Base-by-base conservation (phyloP, 2,888 invertebrate genomes). In the Lasioglossum morio region DNA sequence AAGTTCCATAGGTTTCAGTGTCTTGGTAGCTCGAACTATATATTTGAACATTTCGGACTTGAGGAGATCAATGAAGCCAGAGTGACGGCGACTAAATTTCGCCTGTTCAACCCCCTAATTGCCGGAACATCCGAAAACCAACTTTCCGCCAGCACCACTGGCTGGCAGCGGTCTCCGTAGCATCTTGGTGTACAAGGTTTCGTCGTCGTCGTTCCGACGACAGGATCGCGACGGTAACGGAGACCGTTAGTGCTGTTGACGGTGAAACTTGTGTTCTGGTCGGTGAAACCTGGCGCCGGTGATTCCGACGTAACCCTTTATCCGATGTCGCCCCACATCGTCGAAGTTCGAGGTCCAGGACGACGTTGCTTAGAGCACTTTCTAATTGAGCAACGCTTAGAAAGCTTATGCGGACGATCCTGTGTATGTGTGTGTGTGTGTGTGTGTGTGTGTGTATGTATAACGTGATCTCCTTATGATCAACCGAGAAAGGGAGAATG, bases 341-440 rank as follows among this genome's bases (percentile, higher is more conserved):
- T 77, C 48, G 53, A 30, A 48, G 60, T 63, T 63, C 66, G 66
- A 34, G 66, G 66, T 30, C 66, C 66, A 66, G 66, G 34, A 34
- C 74, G 85, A 85, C 70, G 72, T 34, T 60, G 34, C 66, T 66
- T 66, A 66, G 77, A 34, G 48, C 74, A 77, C 87, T 87, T 87
- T 87, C 87, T 87, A 87, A 87, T 87, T 74, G 87, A 80, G 77
- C 83, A 78, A 83, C 78, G 37, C 72, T 72, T 78, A 83, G 87
- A 87, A 87, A 87, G 82, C 79, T 73, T 23, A 46, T 60, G 46
- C 72, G 19, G 34, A 19, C 30, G 34, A 34, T 63, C 66, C 8
- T 16, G 63, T 19, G 48, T 2, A 23, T 48, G 7, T 48, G 48
- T 53, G 66, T 23, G 37, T 34, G 60, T 30, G 48, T 2, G 48